Evolutionary conservation across 2,888 invertebrate species (phyloP).

Genomic region (Drosophila paramelanica): DNA sequence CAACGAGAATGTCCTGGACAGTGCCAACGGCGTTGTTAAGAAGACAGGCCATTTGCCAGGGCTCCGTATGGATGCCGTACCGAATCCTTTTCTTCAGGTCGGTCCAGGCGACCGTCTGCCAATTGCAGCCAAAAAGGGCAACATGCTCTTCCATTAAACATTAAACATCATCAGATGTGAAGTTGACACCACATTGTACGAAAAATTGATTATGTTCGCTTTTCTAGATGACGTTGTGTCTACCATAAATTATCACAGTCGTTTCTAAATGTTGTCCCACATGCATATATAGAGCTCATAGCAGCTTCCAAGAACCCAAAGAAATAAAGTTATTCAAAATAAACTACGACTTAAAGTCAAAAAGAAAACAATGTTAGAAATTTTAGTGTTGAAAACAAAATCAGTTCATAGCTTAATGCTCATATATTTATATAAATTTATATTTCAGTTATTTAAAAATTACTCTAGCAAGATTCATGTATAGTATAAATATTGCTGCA

Average conservation of each 20-base stretch:
- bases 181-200: not conserved
- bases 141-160: conserved; percentile 85
- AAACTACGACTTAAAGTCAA: conserved; percentile 61
- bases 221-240: conserved; percentile 51
- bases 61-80: conserved; percentile 87
- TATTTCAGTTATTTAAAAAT: conserved; percentile 36
- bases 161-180: not conserved
- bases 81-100: conserved; percentile 92
- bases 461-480: conserved; percentile 52
- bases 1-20: conserved; percentile 85
- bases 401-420: conserved; percentile 9
- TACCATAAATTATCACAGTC: conserved; percentile 42
- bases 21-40: conserved; percentile 90
- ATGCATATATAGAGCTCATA: conserved; percentile 32
- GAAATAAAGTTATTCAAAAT: conserved; percentile 61
- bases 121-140: conserved; percentile 96
- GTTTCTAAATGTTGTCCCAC: conserved; percentile 52
- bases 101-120: conserved; percentile 91
- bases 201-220: conserved; percentile 2
- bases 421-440: conserved; percentile 38
- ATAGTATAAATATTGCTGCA: conserved; percentile 56
- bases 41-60: conserved; percentile 55
- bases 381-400: conserved; percentile 1
- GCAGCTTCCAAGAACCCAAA: conserved; percentile 40
- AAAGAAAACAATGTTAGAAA: not conserved